phyloP scores from a whole-genome alignment of 2,888 invertebrate genomes.

The Ganaspis brasiliensis region DNA sequence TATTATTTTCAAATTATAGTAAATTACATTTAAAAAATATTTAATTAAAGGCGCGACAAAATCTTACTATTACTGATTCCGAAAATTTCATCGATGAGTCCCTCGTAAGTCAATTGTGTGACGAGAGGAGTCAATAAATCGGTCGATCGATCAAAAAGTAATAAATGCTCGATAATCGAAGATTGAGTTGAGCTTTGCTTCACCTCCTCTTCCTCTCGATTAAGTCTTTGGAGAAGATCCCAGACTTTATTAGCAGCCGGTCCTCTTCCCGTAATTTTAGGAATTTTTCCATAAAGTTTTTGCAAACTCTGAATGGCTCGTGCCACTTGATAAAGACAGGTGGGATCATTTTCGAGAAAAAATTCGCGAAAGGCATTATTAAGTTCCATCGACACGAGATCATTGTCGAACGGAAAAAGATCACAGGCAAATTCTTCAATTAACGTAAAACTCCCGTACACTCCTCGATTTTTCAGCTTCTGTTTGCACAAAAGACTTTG shows the following conservation, averaged over 20 bases:
- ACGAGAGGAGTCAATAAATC: conserved; percentile 96
- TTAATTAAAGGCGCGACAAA: conserved; percentile 1
- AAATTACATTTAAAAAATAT: conserved; percentile 17
- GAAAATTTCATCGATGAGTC: conserved; percentile 97
- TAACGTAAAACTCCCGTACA: conserved; percentile 88
- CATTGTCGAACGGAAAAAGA: conserved; percentile 94
- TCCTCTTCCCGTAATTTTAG: conserved; percentile 94
- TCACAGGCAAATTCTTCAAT: conserved; percentile 94
- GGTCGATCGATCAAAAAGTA: conserved; percentile 94
- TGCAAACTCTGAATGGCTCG: conserved; percentile 93
- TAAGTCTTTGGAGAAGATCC: conserved; percentile 90
- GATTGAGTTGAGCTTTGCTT: conserved; percentile 82
- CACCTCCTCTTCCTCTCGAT: conserved; percentile 83
- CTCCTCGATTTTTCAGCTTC: conserved; percentile 91
- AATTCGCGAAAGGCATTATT: conserved; percentile 91
- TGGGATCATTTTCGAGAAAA: conserved; percentile 93
- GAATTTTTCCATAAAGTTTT: conserved; percentile 93
- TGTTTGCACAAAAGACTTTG: conserved; percentile 93
- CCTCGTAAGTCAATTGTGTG: conserved; percentile 98
- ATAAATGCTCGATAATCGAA: conserved; percentile 90
- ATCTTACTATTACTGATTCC: conserved; percentile 88
- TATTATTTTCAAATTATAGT: background rate
- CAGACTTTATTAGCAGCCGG: conserved; percentile 93
- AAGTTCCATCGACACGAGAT: conserved; percentile 95
- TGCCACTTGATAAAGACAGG: conserved; percentile 93